A percentile compares a stretch with the other conserved stretches of the same genome.
Conservation (phyloP, 2,888 invertebrate genomes). For the Acrobasis repandana region DNA sequence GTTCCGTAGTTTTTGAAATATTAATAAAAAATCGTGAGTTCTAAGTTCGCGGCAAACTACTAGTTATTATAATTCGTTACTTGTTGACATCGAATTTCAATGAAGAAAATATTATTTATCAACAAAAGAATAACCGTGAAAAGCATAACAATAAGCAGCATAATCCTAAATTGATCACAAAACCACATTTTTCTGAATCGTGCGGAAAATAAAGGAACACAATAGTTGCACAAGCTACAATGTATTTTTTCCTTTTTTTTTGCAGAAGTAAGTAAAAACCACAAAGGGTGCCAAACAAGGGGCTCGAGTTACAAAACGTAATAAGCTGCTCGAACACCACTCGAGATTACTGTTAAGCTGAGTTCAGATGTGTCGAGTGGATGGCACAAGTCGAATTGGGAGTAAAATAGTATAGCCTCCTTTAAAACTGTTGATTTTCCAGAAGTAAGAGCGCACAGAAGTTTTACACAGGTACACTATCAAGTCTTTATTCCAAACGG, state of each 20-base stretch:
- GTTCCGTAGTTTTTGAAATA: no score
- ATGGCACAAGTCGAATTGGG: background rate
- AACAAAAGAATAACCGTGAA: background rate
- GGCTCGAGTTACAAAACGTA: conserved; percentile 14
- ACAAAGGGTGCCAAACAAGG: conserved; percentile 20
- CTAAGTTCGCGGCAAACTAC: no score
- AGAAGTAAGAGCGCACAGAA: no score
- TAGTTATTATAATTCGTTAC: no score
- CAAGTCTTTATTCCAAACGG: no score
- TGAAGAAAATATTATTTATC: no score
- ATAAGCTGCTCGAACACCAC: conserved; percentile 15
- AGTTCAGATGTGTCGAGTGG: background rate
- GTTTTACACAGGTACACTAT: no score
- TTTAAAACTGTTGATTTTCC: no score
- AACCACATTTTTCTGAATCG: conserved; percentile 4
- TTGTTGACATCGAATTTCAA: no score
- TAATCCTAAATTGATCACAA: conserved; percentile 6
- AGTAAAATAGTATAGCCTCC: background rate
- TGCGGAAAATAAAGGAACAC: background rate
- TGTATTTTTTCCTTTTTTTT: conserved; percentile 6
- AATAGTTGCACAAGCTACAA: conserved; percentile 11
- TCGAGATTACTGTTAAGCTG: background rate
- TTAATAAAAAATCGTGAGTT: no score
- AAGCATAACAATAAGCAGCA: background rate
- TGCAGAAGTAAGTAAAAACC: conserved; percentile 12